Percentiles rank a stretch among this genome's conserved stretches.
Evolutionary conservation across 2,113 vertebrate genomes (phyloP).

Genomic region (Rhadina sibilatrix): DNA sequence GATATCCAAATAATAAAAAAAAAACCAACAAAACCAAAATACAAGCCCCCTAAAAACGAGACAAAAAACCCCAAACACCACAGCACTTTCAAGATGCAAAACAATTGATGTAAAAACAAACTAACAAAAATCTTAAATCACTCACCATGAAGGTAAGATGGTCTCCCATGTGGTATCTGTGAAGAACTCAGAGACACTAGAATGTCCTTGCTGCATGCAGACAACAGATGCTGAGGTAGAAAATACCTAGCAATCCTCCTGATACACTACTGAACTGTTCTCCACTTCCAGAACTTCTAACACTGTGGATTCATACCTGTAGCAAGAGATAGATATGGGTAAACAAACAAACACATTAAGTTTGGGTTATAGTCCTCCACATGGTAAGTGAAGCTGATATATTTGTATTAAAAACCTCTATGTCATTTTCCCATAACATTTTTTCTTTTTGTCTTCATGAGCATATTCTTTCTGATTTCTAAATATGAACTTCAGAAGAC

Average conservation of each 20-base stretch:
- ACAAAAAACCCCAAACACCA: accelerated
- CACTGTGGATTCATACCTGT: background rate
- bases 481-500: background rate
- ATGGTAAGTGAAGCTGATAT: background rate
- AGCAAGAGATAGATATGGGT: background rate
- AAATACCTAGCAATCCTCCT: background rate
- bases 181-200: background rate
- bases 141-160: background rate
- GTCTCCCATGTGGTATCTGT: background rate
- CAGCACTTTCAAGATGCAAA: background rate
- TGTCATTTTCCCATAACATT: background rate
- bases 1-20: background rate
- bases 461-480: background rate
- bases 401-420: background rate
- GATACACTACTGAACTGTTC: background rate
- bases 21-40: background rate
- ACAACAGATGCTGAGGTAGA: background rate
- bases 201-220: background rate
- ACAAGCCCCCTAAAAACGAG: background rate
- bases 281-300: background rate
- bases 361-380: background rate
- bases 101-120: background rate
- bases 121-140: background rate
- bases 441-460: background rate
- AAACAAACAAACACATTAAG: background rate